phyloP scores from a whole-genome alignment of 2,888 invertebrate species.

The Drosophila siamana region DNA sequence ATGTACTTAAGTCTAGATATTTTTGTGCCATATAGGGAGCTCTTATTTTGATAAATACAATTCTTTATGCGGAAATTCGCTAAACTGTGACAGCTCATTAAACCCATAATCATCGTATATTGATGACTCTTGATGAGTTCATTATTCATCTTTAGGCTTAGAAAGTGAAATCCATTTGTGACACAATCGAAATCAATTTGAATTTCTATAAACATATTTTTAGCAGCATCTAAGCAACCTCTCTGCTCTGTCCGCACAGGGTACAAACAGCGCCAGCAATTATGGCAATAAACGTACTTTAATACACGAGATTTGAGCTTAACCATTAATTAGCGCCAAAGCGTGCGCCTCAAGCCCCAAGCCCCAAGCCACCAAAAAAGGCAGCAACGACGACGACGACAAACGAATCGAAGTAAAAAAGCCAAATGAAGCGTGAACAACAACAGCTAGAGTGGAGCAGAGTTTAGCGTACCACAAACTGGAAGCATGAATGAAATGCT shows the following conservation, averaged over 20 bases:
- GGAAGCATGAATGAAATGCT: slow-evolving; percentile 65
- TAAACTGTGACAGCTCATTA: neutral
- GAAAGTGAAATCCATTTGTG: neutral
- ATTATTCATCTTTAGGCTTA: neutral
- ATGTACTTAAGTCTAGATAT: neutral
- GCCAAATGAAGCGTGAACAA: slow-evolving; percentile 77
- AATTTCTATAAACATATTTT: too few species aligned
- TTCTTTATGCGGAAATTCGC: slow-evolving; percentile 20
- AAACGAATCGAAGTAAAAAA: slow-evolving; percentile 48
- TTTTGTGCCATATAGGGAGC: slow-evolving; percentile 32
- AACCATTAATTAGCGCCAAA: slow-evolving; percentile 68
- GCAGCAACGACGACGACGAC: slow-evolving; percentile 35
- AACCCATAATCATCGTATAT: neutral
- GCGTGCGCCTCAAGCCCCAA: slow-evolving; percentile 42
- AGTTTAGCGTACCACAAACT: slow-evolving; percentile 46
- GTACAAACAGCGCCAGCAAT: slow-evolving; percentile 47
- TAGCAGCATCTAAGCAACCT: too few species aligned
- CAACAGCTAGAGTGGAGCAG: slow-evolving; percentile 33
- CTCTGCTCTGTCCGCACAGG: neutral
- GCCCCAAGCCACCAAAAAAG: slow-evolving; percentile 48
- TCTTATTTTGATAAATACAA: slow-evolving; percentile 30
- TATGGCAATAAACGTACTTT: slow-evolving; percentile 61
- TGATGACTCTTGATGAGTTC: neutral
- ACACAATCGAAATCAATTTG: too few species aligned
- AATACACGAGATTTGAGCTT: slow-evolving; percentile 59